Base-by-base conservation (phyloP, 2,888 invertebrate species). In the Lamproptera curius region DNA sequence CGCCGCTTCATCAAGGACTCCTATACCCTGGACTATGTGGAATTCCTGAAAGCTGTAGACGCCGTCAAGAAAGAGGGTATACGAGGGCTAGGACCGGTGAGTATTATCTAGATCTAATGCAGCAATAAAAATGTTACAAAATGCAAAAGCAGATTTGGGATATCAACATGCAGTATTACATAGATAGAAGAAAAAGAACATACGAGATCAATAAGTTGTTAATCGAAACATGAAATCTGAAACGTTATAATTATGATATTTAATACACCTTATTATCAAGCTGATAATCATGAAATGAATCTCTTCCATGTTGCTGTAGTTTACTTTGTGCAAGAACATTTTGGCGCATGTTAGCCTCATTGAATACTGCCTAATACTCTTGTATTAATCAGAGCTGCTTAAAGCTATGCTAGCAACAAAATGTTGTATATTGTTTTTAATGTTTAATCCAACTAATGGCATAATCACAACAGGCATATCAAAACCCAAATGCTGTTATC, bases 21-120 rank as follows among this genome's bases (percentile, higher is more conserved):
- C 1, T 94, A 93, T 73, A 92, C 93, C 16, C 78, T 95, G 1
- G 95, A 95, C 76, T 95, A 95, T 65, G 89, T 94, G 6, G 93
- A 93, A 4, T 94, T 95, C 67, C 75, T 94, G 3, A 88, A 90
- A 44, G 90, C 92, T 1, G 81, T 95, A 6, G 91, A 94, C 46
- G 90, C 91, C 10, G 90, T 92, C 15, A 90, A 91, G 55, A 82
- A 89, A 37, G 92, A 92, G 47, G 85, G 86, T 47, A 80, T 86
- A 15, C 62, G 50, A 10, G 87, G 87, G 0, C 66, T 87, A 1
- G 90, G 91, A 9, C 90, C 90, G 63, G 92, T 92, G 58, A 71
- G 67, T 6, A n/a, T n/a, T n/a, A n/a, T n/a, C n/a, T n/a, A n/a
- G n/a, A n/a, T n/a, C n/a, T n/a, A n/a, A n/a, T n/a, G n/a, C n/a